phyloP scores from a whole-genome alignment of 2,888 invertebrate genomes.

The Caenorhabditis doughertyi region DNA sequence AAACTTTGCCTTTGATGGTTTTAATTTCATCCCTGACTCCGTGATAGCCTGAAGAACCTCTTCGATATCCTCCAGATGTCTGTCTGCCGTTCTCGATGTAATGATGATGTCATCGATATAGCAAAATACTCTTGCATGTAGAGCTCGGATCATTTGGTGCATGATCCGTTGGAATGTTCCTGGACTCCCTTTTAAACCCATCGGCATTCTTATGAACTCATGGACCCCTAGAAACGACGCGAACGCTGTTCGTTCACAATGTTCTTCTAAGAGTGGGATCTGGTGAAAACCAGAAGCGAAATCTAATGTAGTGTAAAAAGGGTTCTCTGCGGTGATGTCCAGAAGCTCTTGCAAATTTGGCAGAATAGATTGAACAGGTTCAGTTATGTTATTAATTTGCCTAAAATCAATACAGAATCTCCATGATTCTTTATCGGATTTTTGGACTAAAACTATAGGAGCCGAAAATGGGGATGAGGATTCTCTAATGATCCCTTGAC shows the following conservation, averaged over 20 bases:
- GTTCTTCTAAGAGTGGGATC: slow-evolving; percentile 17
- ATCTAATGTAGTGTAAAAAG: slow-evolving; percentile 39
- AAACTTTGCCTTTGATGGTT: too few species aligned
- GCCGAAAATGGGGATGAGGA: too few species aligned
- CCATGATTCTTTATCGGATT: slow-evolving; percentile 16
- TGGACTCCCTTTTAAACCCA: too few species aligned
- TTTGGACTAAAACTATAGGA: too few species aligned
- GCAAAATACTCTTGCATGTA: too few species aligned
- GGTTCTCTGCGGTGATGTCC: background rate
- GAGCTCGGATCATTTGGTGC: too few species aligned
- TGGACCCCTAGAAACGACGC: background rate
- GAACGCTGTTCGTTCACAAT: slow-evolving; percentile 49
- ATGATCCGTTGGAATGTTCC: slow-evolving; percentile 40
- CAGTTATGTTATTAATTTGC: slow-evolving; percentile 37
- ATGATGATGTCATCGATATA: too few species aligned
- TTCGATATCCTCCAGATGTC: too few species aligned
- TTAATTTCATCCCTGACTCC: too few species aligned
- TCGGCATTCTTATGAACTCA: slow-evolving; percentile 38
- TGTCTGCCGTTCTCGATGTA: too few species aligned
- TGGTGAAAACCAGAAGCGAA: slow-evolving; percentile 39
- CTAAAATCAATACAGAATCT: slow-evolving; percentile 53
- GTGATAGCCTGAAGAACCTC: too few species aligned
- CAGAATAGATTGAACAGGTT: slow-evolving; percentile 7
- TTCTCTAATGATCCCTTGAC: too few species aligned
- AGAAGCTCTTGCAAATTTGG: slow-evolving; percentile 35